Evolutionary conservation across 1,140 invertebrate genomes (phyloP).

Genomic region (Pectinophora gossypiella): DNA sequence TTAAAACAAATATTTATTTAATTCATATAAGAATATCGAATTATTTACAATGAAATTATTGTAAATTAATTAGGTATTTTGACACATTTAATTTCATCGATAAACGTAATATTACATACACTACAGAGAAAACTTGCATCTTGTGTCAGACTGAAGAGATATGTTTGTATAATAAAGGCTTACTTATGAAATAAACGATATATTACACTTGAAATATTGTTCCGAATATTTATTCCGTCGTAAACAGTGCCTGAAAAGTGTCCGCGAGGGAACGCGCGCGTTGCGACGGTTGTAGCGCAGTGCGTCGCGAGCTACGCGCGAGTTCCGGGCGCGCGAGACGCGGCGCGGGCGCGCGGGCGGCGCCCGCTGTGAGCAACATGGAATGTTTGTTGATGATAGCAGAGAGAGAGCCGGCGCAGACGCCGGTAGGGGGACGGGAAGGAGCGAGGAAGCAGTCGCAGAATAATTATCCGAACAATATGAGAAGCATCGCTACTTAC

Average conservation of each 20-base stretch:
- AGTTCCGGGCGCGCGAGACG: too few species aligned
- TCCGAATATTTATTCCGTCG: conserved; percentile 61
- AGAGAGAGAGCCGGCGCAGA: too few species aligned
- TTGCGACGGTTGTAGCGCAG: too few species aligned
- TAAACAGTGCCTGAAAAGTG: too few species aligned
- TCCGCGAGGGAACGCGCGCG: too few species aligned
- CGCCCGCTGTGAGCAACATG: conserved; percentile 34
- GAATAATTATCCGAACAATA: conserved; percentile 72
- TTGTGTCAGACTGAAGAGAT: conserved; percentile 65
- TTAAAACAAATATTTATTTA: conserved; percentile 73
- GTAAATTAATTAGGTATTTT: conserved; percentile 50
- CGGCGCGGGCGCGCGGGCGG: too few species aligned
- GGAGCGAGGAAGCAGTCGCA: conserved; percentile 1
- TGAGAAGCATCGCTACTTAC: conserved; percentile 50
- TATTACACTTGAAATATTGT: conserved; percentile 67
- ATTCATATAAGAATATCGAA: conserved; percentile 69
- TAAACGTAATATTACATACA: conserved; percentile 62
- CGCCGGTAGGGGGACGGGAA: neutral
- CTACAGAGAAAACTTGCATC: conserved; percentile 74
- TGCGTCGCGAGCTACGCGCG: too few species aligned
- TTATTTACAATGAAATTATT: conserved; percentile 72
- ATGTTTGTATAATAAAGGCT: conserved; percentile 65
- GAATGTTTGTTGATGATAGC: conserved; percentile 55
- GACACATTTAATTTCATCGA: conserved; percentile 68
- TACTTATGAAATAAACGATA: conserved; percentile 68